Percentiles rank a stretch among this genome's conserved stretches.
phyloP scores from a whole-genome alignment of 2,113 vertebrate species.

The Xiphophorus hellerii region DNA sequence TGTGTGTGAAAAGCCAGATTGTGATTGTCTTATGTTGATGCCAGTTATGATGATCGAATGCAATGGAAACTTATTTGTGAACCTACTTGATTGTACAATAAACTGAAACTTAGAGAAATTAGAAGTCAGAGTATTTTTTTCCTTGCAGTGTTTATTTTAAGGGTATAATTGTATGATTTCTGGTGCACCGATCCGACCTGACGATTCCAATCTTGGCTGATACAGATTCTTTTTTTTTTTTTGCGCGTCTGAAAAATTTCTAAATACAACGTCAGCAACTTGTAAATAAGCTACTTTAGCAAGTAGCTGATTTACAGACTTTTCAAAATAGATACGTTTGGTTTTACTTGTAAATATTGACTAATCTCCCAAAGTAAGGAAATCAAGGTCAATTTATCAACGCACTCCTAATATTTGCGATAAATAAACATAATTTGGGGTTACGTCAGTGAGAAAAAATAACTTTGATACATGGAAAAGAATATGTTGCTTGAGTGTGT shows the following conservation, averaged over 20 bases:
- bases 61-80: constrained; percentile 57
- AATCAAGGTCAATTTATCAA: no score
- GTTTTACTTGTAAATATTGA: no score
- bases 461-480: not conserved
- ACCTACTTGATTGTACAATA: constrained; percentile 72
- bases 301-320: no score
- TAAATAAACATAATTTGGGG: not conserved
- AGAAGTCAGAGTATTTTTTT: not conserved
- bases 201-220: no score
- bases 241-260: no score
- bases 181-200: no score
- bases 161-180: not conserved
- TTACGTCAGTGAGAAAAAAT: not conserved
- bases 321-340: no score
- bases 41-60: constrained; percentile 50
- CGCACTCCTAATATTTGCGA: not conserved
- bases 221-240: no score
- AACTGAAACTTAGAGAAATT: constrained; percentile 61
- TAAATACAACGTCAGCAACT: no score
- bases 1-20: constrained; percentile 55
- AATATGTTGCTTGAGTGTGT: not conserved
- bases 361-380: no score
- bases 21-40: constrained; percentile 60
- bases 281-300: no score
- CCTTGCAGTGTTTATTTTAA: not conserved